Evolutionary conservation across 1,140 invertebrate species (phyloP).

Genomic region (Colletes gigas): DNA sequence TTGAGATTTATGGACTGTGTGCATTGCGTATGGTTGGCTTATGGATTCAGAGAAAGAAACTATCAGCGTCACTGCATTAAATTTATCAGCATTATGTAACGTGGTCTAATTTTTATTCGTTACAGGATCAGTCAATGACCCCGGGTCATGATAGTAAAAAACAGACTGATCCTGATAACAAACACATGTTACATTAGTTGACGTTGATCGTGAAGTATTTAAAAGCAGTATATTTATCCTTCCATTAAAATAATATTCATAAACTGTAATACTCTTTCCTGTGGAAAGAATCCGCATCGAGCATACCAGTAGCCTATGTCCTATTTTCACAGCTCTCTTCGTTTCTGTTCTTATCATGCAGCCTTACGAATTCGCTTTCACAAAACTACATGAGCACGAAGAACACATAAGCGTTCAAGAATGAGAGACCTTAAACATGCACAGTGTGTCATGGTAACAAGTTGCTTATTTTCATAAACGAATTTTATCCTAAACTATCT

Average conservation of each 20-base stretch:
- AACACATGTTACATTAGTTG: too few relatives aligned
- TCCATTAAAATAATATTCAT: too few relatives aligned
- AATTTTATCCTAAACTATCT: background rate
- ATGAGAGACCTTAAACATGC: slow-evolving; percentile 30
- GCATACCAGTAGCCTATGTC: background rate
- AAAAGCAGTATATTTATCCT: too few relatives aligned
- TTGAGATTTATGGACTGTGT: background rate
- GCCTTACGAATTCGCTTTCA: slow-evolving; percentile 50
- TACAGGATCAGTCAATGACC: too few relatives aligned
- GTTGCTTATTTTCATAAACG: background rate
- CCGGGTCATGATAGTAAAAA: too few relatives aligned
- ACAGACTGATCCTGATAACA: too few relatives aligned
- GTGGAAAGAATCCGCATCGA: background rate
- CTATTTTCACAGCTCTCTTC: slow-evolving; percentile 12
- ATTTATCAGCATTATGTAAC: background rate
- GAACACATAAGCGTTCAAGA: slow-evolving; percentile 38
- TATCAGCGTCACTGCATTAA: background rate
- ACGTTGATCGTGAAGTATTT: too few relatives aligned
- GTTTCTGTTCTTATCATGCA: slow-evolving; percentile 1
- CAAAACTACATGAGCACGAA: slow-evolving; percentile 36
- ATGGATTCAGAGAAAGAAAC: background rate
- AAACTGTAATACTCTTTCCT: background rate
- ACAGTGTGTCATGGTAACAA: slow-evolving; percentile 36
- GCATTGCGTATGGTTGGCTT: background rate
- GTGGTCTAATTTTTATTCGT: too few relatives aligned